Conservation (phyloP, 2,113 vertebrate species). For the Rhynchomys soricoides region DNA sequence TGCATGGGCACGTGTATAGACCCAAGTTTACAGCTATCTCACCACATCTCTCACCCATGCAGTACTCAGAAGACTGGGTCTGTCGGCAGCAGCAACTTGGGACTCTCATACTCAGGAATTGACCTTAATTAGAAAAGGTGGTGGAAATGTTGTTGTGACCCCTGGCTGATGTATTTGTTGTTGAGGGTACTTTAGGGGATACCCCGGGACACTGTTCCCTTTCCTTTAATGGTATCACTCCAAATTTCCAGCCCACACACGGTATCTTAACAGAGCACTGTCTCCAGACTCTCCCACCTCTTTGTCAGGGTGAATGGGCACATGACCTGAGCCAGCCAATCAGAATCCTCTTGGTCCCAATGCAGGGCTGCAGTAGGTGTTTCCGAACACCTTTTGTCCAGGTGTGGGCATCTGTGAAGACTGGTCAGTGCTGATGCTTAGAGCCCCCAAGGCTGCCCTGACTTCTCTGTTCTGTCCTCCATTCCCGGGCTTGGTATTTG, state of each 20-base stretch:
- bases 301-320: neutral
- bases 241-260: neutral
- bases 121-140: neutral
- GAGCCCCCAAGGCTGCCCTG: neutral
- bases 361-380: neutral
- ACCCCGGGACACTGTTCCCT: neutral
- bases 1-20: neutral
- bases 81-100: neutral
- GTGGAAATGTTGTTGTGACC: neutral
- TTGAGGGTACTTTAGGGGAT: neutral
- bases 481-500: neutral
- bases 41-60: neutral
- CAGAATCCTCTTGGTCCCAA: neutral
- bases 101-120: neutral
- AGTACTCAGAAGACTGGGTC: neutral
- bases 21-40: neutral
- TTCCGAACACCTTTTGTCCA: neutral
- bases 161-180: neutral
- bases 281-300: neutral
- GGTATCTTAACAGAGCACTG: neutral
- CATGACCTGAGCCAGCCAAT: constrained; percentile 1
- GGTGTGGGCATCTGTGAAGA: neutral
- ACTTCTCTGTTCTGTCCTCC: neutral
- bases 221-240: neutral
- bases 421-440: neutral